phyloP scores from a whole-genome alignment of 1,140 invertebrate genomes.

The Aethina tumida region DNA sequence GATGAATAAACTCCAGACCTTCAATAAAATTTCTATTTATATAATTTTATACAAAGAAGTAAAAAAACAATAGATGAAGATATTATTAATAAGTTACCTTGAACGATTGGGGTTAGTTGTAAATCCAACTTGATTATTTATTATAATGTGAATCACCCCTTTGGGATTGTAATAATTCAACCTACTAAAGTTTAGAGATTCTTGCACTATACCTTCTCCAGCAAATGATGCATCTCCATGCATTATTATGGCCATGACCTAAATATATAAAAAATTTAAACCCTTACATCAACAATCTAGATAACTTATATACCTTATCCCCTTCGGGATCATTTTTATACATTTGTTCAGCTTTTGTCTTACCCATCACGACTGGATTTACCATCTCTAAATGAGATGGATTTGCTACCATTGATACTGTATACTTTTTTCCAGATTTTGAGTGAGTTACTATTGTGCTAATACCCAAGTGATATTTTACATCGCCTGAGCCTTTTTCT shows the following conservation, averaged over 20 bases:
- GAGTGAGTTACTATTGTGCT: constrained; percentile 61
- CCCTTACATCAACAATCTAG: no score
- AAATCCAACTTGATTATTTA: constrained; percentile 87
- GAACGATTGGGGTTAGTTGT: constrained; percentile 97
- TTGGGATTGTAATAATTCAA: constrained; percentile 77
- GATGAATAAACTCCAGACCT: no score
- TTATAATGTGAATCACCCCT: constrained; percentile 81
- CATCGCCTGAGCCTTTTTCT: constrained; percentile 81
- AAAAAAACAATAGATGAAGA: no score
- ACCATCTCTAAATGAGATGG: constrained; percentile 86
- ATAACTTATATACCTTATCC: constrained; percentile 45
- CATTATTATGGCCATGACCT: constrained; percentile 59
- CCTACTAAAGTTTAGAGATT: constrained; percentile 78
- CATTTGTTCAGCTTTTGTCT: constrained; percentile 76
- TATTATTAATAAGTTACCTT: no score
- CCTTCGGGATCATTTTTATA: constrained; percentile 66
- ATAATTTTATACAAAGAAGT: no score
- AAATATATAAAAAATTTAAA: no score
- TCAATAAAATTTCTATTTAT: no score
- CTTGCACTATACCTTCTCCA: constrained; percentile 77
- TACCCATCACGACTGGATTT: constrained; percentile 73
- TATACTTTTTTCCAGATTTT: constrained; percentile 74
- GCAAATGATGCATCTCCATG: constrained; percentile 86
- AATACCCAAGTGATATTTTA: constrained; percentile 88
- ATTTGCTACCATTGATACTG: constrained; percentile 76